Evolutionary conservation across 2,113 vertebrate genomes (phyloP), one percentile per base, ranked within the genome.

Genomic region (Lagopus leucura): DNA sequence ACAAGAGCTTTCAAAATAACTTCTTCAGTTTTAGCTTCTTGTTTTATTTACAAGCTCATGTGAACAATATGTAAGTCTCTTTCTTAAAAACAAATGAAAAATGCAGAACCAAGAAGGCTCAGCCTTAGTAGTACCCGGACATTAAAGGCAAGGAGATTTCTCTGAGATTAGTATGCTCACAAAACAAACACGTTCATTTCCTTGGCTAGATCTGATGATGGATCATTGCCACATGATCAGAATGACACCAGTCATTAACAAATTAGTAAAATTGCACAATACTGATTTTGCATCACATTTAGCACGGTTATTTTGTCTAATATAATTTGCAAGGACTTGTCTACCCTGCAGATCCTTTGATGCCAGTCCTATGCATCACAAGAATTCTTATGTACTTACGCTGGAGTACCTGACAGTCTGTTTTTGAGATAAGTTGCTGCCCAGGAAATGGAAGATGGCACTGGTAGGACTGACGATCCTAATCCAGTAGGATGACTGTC

Each of bases 231-330:
- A 81, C 22, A 18, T 11, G 14, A 30, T 36, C 0, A 5, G 12
- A 72, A 48, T 48, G 42, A 40, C 25, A 93, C 74, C 50, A 93
- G 55, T 32, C 43, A 83, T 86, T 81, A 81, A 42, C 50, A 83
- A 89, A 88, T 72, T 12, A 61, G 25, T 72, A 67, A 76, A 80
- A 88, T 93, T 95, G 61, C 92, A 81, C 82, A 93, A 81, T 25
- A 54, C 54, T 24, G 42, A 45, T 70, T 73, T 82, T 77, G 64
- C 80, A 64, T 85, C 88, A 63, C 14, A 34, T 40, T 24, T 18
- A 65, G 40, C 67, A 60, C 74, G 60, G 64, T 73, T 73, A 85
- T 19, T 40, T 16, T 69, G 30, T 42, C 45, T 89, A 10, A 6
- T 52, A 30, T 73, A 22, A 70, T 88, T 70, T 89, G 85, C 72